phyloP scores from a whole-genome alignment of 2,113 vertebrate genomes.

The Eubucco bourcierii region DNA sequence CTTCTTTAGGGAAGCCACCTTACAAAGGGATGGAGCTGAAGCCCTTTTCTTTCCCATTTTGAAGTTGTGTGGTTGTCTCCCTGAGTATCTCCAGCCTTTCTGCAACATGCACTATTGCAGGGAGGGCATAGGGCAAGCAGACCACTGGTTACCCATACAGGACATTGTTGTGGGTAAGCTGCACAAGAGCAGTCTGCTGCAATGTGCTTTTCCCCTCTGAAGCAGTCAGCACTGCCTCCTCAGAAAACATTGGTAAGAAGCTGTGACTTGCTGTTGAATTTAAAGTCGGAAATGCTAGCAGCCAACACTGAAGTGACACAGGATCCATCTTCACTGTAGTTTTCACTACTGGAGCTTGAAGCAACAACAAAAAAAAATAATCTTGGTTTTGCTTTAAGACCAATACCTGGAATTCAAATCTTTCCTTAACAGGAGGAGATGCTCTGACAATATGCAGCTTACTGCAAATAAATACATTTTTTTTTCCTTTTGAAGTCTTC shows the following conservation, averaged over 20 bases:
- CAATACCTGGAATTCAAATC: not conserved
- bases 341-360: not conserved
- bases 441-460: not conserved
- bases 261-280: not conserved
- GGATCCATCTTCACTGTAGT: not conserved
- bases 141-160: accelerated
- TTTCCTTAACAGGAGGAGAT: not conserved
- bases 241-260: not conserved
- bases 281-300: not conserved
- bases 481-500: not conserved
- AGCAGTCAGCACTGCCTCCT: accelerated
- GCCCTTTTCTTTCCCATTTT: not conserved
- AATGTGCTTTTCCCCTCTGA: not conserved
- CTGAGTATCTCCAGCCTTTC: accelerated
- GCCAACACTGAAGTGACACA: not conserved
- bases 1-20: not conserved
- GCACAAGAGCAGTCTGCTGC: not conserved
- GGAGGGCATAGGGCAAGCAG: not conserved
- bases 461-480: not conserved
- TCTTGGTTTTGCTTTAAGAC: not conserved
- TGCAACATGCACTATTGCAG: not conserved
- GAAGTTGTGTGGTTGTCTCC: not conserved
- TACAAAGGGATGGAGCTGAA: not conserved
- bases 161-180: not conserved
- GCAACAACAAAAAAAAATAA: not conserved